phyloP scores from a whole-genome alignment of 2,888 invertebrate genomes.

The Linyphia triangularis region DNA sequence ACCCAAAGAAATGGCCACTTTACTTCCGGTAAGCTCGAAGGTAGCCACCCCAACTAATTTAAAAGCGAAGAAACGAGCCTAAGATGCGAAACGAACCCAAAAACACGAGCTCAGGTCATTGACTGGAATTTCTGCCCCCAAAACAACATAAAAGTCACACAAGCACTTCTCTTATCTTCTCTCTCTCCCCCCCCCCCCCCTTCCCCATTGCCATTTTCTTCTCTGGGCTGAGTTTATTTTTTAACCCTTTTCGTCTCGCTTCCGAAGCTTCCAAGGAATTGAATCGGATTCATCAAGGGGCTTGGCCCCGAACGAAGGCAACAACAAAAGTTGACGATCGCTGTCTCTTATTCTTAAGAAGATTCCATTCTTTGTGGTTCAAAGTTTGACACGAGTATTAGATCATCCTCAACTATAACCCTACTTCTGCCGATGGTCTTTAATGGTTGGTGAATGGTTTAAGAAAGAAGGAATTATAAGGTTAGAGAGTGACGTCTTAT shows the following conservation, averaged over 20 bases:
- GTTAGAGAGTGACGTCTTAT: too few species aligned
- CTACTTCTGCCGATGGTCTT: too few species aligned
- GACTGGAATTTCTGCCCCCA: constrained; percentile 21
- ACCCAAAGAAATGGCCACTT: too few species aligned
- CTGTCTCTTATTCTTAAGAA: not conserved
- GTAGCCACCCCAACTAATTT: too few species aligned
- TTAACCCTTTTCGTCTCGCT: constrained; percentile 20
- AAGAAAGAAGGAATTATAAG: too few species aligned
- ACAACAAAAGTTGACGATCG: not conserved
- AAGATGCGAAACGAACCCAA: not conserved
- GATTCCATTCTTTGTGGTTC: too few species aligned
- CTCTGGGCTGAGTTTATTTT: constrained; percentile 1
- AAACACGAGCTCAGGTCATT: constrained; percentile 2
- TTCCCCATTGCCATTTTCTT: too few species aligned
- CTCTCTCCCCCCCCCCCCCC: not conserved
- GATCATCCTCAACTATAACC: too few species aligned
- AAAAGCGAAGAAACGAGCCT: not conserved
- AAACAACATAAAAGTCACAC: not conserved
- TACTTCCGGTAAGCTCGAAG: too few species aligned
- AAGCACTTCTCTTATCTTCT: not conserved
- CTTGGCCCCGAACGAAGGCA: too few species aligned
- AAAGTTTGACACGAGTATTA: too few species aligned
- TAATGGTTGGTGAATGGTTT: too few species aligned
- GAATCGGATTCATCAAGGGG: not conserved
- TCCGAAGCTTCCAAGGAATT: constrained; percentile 5